Conservation (phyloP, 53 echinoderm and acorn worm species). For the Hippasteria phrygiana region DNA sequence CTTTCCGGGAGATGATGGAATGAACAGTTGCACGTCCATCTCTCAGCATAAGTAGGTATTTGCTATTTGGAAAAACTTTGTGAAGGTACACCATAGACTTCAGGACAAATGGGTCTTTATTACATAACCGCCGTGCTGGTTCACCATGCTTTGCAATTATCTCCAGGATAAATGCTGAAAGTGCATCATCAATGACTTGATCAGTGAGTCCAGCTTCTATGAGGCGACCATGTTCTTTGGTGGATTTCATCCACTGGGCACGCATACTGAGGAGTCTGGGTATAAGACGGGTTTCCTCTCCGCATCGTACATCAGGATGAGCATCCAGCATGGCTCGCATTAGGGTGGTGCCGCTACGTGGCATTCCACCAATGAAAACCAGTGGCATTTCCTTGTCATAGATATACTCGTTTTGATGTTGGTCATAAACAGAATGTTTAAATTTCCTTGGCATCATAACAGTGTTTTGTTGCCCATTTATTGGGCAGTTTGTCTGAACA, state of each 20-base stretch:
- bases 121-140: conserved; percentile 92
- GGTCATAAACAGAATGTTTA: conserved; percentile 73
- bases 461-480: conserved; percentile 48
- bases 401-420: conserved; percentile 78
- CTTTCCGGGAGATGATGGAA: conserved; percentile 97
- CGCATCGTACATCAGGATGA: conserved; percentile 93
- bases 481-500: conserved; percentile 77
- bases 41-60: conserved; percentile 95
- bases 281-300: conserved; percentile 96
- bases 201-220: conserved; percentile 94
- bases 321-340: conserved; percentile 99
- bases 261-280: conserved; percentile 96
- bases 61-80: conserved; percentile 87
- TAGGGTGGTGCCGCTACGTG: conserved; percentile 97
- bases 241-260: conserved; percentile 91
- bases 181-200: conserved; percentile 90
- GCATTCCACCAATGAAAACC: conserved; percentile 99
- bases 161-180: conserved; percentile 93
- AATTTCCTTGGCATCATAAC: conserved; percentile 85
- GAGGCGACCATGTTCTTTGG: conserved; percentile 89
- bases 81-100: conserved; percentile 95
- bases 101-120: conserved; percentile 97
- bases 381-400: conserved; percentile 95
- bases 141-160: conserved; percentile 97
- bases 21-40: conserved; percentile 98